Conservation (phyloP, 2,888 invertebrate species). For the Diarsia rubi region DNA sequence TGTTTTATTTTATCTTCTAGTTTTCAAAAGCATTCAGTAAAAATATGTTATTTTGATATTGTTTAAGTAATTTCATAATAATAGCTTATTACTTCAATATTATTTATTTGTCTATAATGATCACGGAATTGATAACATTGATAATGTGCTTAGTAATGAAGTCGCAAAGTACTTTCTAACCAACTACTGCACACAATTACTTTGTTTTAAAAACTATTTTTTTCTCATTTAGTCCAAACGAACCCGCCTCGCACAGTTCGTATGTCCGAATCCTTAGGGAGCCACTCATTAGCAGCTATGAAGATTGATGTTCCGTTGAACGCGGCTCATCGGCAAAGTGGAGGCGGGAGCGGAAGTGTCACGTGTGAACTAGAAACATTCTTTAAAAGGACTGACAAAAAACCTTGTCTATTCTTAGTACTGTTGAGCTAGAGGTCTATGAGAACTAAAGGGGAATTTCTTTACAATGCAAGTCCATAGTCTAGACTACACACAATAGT, state of each 20-base stretch:
- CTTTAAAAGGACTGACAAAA: slow-evolving; percentile 10
- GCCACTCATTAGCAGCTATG: slow-evolving; percentile 54
- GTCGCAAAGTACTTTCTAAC: not conserved
- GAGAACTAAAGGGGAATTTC: not conserved
- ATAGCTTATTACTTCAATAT: too few species aligned
- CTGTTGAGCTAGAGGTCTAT: not conserved
- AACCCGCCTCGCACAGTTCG: slow-evolving; percentile 8
- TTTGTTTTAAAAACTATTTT: not conserved
- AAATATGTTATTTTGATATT: too few species aligned
- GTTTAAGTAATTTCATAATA: too few species aligned
- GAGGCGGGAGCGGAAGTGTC: slow-evolving; percentile 39
- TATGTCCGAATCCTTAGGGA: slow-evolving; percentile 50
- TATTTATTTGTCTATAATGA: too few species aligned
- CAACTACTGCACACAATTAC: not conserved
- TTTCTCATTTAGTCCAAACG: not conserved
- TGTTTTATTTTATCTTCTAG: too few species aligned
- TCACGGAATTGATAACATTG: too few species aligned
- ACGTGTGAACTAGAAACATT: slow-evolving; percentile 22
- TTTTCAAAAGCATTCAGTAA: too few species aligned
- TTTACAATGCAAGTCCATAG: not conserved
- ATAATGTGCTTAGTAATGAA: too few species aligned
- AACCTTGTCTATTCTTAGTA: not conserved
- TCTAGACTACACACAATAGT: not conserved
- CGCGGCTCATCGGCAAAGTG: slow-evolving; percentile 42
- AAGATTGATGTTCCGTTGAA: slow-evolving; percentile 56